phyloP scores from a whole-genome alignment of 2,888 invertebrate species.

The Amblyjoppa proteus region DNA sequence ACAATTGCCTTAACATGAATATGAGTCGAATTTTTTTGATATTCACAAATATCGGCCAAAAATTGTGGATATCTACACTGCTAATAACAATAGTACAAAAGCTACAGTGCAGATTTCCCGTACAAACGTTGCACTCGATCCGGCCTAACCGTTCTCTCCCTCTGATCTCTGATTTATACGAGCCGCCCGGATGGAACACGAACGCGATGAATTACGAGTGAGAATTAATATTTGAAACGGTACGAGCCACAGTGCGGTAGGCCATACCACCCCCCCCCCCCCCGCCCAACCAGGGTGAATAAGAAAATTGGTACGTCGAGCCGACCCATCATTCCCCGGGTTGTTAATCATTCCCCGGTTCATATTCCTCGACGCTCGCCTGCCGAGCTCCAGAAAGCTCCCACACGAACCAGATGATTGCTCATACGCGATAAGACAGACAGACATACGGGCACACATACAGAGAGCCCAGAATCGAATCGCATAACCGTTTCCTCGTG shows the following conservation, averaged over 20 bases:
- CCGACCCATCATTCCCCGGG: constrained; percentile 42
- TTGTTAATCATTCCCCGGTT: constrained; percentile 38
- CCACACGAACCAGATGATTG: constrained; percentile 25
- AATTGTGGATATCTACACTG: too few species aligned
- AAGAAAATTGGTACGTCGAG: constrained; percentile 46
- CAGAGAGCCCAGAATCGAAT: constrained; percentile 17
- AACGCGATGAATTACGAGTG: constrained; percentile 51
- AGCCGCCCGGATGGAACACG: constrained; percentile 26
- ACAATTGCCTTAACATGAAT: too few species aligned
- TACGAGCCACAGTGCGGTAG: constrained; percentile 69
- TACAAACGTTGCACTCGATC: constrained; percentile 12
- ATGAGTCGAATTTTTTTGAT: too few species aligned
- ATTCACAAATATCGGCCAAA: too few species aligned
- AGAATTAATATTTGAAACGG: constrained; percentile 80
- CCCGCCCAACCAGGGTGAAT: constrained; percentile 21
- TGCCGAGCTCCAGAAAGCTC: constrained; percentile 5
- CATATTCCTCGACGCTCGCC: not conserved
- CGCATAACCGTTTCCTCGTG: constrained; percentile 37
- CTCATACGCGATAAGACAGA: constrained; percentile 32
- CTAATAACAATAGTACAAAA: not conserved
- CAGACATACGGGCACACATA: not conserved
- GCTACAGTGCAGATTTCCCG: not conserved
- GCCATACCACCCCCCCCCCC: constrained; percentile 33
- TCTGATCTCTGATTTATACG: constrained; percentile 39
- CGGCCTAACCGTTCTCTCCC: constrained; percentile 12